phyloP scores from a whole-genome alignment of 2,888 invertebrate genomes.

The Chrysodeixis includens region DNA sequence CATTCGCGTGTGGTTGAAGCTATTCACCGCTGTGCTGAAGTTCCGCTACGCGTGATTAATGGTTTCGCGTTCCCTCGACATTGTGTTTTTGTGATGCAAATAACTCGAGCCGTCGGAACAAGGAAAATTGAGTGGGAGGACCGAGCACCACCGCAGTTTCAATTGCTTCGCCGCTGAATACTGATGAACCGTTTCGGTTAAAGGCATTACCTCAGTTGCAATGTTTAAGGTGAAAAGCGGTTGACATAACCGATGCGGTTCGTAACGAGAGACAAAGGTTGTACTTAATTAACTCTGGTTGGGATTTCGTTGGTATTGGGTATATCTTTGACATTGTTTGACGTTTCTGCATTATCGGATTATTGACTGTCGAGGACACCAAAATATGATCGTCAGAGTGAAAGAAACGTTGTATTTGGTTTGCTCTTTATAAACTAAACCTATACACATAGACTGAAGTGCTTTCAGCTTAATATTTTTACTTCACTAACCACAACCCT shows the following conservation, averaged over 20 bases:
- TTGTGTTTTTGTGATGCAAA: constrained; percentile 89
- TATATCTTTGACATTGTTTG: not conserved
- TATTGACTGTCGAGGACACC: constrained; percentile 18
- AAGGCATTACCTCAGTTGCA: constrained; percentile 80
- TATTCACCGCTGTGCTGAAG: constrained; percentile 81
- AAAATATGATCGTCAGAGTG: no score
- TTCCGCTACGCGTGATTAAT: constrained; percentile 87
- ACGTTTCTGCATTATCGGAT: constrained; percentile 40
- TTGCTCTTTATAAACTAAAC: no score
- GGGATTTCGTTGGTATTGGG: constrained; percentile 13
- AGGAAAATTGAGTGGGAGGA: constrained; percentile 88
- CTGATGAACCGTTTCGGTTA: constrained; percentile 85
- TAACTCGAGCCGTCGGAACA: constrained; percentile 88
- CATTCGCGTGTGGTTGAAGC: constrained; percentile 86
- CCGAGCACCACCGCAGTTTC: constrained; percentile 86
- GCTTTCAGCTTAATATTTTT: not conserved
- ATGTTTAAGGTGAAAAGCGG: constrained; percentile 70
- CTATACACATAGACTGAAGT: not conserved
- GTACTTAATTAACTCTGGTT: constrained; percentile 45
- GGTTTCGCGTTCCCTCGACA: constrained; percentile 86
- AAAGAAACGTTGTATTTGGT: no score
- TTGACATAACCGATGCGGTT: constrained; percentile 65
- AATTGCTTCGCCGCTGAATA: constrained; percentile 87
- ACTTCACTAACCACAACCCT: not conserved
- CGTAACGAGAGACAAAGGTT: constrained; percentile 46